Percentiles rank a stretch among this genome's conserved stretches.
phyloP scores from a whole-genome alignment of 2,797 vertebrate species.

The Furcifer pardalis region DNA sequence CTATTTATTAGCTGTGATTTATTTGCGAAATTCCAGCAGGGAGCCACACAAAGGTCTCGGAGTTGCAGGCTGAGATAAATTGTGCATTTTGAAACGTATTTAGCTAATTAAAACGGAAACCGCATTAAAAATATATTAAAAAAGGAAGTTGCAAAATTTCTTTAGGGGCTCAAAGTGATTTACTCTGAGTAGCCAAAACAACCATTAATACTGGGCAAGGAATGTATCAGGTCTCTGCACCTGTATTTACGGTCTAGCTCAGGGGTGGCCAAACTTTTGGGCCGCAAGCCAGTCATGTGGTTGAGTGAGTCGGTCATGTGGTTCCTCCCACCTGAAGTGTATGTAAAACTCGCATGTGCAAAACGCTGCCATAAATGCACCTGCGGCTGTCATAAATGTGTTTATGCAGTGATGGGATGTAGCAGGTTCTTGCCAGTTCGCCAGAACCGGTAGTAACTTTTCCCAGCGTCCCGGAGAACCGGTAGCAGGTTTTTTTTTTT shows the following conservation, averaged over 20 bases:
- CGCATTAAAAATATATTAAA: constrained; percentile 44
- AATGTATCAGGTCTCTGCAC: constrained; percentile 3
- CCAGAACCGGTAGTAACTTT: too few species aligned
- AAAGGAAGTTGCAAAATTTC: constrained; percentile 15
- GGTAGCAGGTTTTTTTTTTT: too few species aligned
- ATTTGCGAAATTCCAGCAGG: constrained; percentile 37
- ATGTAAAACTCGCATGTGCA: too few species aligned
- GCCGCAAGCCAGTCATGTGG: too few species aligned
- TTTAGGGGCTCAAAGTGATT: constrained; percentile 26
- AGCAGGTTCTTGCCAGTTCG: too few species aligned
- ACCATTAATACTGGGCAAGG: background rate
- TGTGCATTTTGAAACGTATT: constrained; percentile 35
- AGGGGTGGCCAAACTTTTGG: too few species aligned
- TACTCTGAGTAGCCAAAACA: background rate
- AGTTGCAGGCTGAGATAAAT: constrained; percentile 39
- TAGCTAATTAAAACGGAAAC: constrained; percentile 40
- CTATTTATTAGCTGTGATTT: constrained; percentile 45
- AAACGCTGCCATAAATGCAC: too few species aligned
- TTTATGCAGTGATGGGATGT: too few species aligned
- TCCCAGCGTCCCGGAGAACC: too few species aligned
- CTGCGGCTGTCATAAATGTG: too few species aligned
- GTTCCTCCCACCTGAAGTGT: too few species aligned
- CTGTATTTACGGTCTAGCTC: background rate
- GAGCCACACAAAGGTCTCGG: constrained; percentile 32
- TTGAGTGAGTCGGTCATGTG: too few species aligned